A percentile compares a stretch with the other conserved stretches of the same genome.
These are phyloP conservation scores for Trilocha varians DNA, from an alignment of 2,888 invertebrate species.

Conservation along the genomic window DNA sequence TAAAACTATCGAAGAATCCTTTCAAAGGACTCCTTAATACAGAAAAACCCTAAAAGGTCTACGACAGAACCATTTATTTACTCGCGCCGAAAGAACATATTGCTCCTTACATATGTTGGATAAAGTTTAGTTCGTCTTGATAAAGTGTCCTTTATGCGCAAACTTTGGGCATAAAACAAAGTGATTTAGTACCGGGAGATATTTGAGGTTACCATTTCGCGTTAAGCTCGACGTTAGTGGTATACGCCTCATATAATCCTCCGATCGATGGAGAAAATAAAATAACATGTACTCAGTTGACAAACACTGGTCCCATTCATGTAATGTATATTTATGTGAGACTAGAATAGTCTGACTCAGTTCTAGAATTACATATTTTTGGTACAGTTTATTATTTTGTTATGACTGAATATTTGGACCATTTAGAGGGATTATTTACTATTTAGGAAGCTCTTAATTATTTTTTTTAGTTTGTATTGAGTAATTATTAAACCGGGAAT, in stretches of 20 bases:
- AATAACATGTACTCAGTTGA: neutral
- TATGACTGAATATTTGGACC: too few relatives aligned
- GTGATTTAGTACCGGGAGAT: constrained; percentile 21
- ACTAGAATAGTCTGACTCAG: too few relatives aligned
- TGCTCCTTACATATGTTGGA: constrained; percentile 20
- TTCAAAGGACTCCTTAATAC: neutral
- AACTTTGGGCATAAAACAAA: constrained; percentile 32
- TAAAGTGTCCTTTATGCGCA: constrained; percentile 27
- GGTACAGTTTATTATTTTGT: too few relatives aligned
- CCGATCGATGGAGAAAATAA: constrained; percentile 1
- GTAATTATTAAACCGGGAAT: too few relatives aligned
- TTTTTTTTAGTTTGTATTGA: too few relatives aligned
- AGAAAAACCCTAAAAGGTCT: constrained; percentile 2
- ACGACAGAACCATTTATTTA: constrained; percentile 6
- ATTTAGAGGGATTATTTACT: too few relatives aligned
- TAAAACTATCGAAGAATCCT: neutral
- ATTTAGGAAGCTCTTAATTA: too few relatives aligned
- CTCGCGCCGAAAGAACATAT: constrained; percentile 15
- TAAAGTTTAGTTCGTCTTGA: constrained; percentile 23
- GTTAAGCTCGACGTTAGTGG: constrained; percentile 2
- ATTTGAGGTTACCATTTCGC: constrained; percentile 9
- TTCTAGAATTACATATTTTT: too few relatives aligned
- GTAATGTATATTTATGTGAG: too few relatives aligned
- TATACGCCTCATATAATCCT: constrained; percentile 5
- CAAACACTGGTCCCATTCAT: too few relatives aligned